Percentiles rank a stretch among this genome's conserved stretches.
Conservation (phyloP, 2,113 vertebrate genomes). For the Indicator indicator region DNA sequence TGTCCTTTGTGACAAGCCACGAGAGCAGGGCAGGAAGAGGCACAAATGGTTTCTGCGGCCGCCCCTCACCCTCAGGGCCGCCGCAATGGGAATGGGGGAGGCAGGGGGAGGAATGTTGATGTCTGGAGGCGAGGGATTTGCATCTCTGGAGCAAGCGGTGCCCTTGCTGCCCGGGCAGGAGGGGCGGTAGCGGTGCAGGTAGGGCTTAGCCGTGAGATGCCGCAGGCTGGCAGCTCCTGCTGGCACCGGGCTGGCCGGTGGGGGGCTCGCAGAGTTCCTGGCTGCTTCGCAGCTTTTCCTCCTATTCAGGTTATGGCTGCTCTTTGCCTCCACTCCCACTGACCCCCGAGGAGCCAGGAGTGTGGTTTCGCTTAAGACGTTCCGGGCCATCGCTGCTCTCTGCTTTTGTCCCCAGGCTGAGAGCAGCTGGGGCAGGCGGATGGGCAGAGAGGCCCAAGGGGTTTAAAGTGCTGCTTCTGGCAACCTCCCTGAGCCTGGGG, state of each 20-base stretch:
- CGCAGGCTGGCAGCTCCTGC: fast-evolving
- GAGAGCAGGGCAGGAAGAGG: not conserved
- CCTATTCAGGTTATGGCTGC: not conserved
- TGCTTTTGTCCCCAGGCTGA: not conserved
- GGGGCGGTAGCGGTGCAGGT: fast-evolving
- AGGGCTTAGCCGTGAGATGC: not conserved
- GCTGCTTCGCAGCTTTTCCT: fast-evolving
- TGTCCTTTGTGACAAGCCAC: not conserved
- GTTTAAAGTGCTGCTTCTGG: not conserved
- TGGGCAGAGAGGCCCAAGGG: not conserved
- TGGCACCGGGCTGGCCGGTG: too few species aligned
- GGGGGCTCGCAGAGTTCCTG: not conserved
- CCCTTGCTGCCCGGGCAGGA: not conserved
- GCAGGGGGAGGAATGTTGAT: fast-evolving
- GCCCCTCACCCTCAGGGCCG: not conserved
- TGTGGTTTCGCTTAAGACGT: not conserved
- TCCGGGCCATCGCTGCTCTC: not conserved
- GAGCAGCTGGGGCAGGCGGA: fast-evolving
- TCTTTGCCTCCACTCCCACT: fast-evolving
- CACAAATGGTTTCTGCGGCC: fast-evolving
- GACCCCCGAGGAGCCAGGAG: not conserved
- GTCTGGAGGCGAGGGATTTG: not conserved
- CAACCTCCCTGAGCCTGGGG: not conserved
- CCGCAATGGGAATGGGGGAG: fast-evolving
- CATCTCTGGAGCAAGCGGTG: fast-evolving